Conservation (phyloP, 2,797 vertebrate species). For the Syndactyla subalaris region DNA sequence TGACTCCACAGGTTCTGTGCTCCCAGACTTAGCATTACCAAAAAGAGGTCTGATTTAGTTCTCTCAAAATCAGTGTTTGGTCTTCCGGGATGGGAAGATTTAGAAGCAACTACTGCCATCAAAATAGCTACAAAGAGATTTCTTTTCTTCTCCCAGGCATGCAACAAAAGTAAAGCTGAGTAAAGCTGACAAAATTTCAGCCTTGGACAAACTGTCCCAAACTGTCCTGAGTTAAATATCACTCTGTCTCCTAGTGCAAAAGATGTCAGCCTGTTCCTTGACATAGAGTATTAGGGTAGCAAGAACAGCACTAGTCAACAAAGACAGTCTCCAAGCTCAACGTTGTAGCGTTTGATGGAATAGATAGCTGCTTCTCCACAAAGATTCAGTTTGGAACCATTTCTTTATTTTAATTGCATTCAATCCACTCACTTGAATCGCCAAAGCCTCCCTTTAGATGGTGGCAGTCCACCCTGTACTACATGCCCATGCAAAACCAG, state of each 20-base stretch:
- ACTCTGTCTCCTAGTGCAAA: not conserved
- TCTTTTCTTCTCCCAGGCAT: not conserved
- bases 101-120: not conserved
- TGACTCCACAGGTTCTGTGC: not conserved
- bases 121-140: not conserved
- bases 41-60: not conserved
- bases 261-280: not conserved
- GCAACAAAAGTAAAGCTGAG: not conserved
- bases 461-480: not conserved
- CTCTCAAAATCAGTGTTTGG: not conserved
- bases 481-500: not conserved
- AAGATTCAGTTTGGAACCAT: not conserved
- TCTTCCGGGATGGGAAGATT: not conserved
- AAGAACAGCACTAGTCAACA: not conserved
- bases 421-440: not conserved
- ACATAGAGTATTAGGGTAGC: not conserved
- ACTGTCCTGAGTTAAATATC: not conserved
- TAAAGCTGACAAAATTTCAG: not conserved
- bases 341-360: not conserved
- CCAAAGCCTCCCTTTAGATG: not conserved
- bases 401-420: not conserved
- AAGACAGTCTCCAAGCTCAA: accelerated
- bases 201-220: not conserved
- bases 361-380: not conserved
- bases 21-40: not conserved